Conservation (phyloP, 1,140 invertebrate genomes). For the Nautilus pompilius region DNA sequence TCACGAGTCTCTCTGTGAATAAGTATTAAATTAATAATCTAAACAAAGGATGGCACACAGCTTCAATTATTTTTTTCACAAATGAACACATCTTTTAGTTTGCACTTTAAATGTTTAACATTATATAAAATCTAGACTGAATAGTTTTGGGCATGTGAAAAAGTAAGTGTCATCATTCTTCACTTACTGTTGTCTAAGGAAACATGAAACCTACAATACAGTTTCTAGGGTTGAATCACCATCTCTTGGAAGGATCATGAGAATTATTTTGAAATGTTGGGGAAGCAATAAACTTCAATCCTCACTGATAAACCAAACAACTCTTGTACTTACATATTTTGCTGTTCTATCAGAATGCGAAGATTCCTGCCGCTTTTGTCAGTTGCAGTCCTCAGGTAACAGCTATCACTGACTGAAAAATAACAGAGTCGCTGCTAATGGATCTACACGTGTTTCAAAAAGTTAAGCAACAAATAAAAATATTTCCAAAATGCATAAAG, state of each 20-base stretch:
- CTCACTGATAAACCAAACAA: background rate
- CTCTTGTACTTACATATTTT: slow-evolving; percentile 27
- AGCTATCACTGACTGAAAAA: slow-evolving; percentile 66
- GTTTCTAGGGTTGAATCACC: background rate
- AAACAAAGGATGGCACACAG: too few species aligned
- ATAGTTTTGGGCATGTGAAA: background rate
- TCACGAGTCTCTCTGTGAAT: too few species aligned
- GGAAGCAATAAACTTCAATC: background rate
- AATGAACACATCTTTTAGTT: too few species aligned
- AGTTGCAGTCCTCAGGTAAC: slow-evolving; percentile 54
- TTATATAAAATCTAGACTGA: background rate
- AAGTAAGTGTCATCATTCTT: background rate
- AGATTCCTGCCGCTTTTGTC: slow-evolving; percentile 66
- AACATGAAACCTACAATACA: background rate
- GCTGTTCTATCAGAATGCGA: slow-evolving; percentile 46
- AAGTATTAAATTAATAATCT: too few species aligned
- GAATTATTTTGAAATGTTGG: background rate
- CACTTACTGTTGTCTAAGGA: background rate
- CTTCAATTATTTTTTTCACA: too few species aligned
- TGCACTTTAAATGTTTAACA: too few species aligned
- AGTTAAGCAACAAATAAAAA: too few species aligned
- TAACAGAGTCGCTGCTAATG: too few species aligned
- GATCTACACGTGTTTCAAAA: too few species aligned
- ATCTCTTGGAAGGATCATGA: background rate
- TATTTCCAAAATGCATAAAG: too few species aligned